These are phyloP conservation scores for Iselma pallidipennis DNA, from an alignment of 2,888 invertebrate genomes.

Conservation along the genomic window DNA sequence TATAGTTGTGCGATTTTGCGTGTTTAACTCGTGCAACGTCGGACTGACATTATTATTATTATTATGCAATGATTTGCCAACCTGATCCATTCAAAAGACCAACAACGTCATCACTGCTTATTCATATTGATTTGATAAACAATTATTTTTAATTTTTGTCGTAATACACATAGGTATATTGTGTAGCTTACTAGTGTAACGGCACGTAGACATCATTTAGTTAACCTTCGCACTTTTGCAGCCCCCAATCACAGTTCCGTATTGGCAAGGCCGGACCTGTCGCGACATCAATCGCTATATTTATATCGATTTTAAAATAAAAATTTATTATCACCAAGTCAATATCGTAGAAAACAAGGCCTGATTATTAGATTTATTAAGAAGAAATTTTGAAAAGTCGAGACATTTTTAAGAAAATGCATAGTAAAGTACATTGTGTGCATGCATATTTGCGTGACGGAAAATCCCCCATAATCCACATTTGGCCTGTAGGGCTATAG, in stretches of 20 bases:
- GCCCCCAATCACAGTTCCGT: neutral
- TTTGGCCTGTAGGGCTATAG: neutral
- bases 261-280: slow-evolving; percentile 2
- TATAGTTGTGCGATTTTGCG: slow-evolving; percentile 18
- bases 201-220: neutral
- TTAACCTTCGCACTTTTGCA: neutral
- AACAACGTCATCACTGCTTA: neutral
- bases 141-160: neutral
- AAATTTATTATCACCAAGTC: too few species aligned
- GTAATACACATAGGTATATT: neutral
- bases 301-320: too few species aligned
- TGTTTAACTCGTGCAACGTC: slow-evolving; percentile 25
- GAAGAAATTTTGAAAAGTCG: too few species aligned
- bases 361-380: too few species aligned
- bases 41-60: slow-evolving; percentile 5
- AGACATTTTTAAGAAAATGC: too few species aligned
- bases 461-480: neutral
- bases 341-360: too few species aligned
- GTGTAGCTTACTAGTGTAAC: neutral
- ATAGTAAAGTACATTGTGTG: too few species aligned
- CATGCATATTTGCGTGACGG: neutral
- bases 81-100: slow-evolving; percentile 17
- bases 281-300: too few species aligned
- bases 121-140: neutral
- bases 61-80: slow-evolving; percentile 22